A percentile compares a stretch with the other conserved stretches of the same genome.
phyloP scores from a whole-genome alignment of 1,140 invertebrate genomes.

The Pomacea maculata region DNA sequence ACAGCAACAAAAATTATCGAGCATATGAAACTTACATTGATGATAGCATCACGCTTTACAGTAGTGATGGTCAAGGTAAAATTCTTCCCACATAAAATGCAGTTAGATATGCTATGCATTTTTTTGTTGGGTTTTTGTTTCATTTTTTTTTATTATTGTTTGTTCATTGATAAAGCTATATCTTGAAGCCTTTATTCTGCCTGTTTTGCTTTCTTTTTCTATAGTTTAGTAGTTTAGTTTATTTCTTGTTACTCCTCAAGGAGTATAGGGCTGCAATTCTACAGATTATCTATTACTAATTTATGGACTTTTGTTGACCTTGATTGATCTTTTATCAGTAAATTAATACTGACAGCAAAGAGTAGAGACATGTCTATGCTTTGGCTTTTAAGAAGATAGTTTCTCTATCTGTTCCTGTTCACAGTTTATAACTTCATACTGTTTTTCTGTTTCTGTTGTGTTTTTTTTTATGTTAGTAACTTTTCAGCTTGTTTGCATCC shows the following conservation, averaged over 20 bases:
- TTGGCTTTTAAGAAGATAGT: no score
- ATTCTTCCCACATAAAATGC: background rate
- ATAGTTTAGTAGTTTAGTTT: no score
- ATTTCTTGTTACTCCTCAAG: no score
- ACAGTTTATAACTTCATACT: background rate
- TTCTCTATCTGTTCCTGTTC: no score
- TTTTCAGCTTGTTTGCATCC: background rate
- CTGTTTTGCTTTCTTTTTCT: no score
- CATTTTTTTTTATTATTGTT: background rate
- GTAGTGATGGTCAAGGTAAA: background rate
- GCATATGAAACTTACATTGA: constrained; percentile 44
- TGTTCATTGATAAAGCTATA: background rate
- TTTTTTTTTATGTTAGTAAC: background rate
- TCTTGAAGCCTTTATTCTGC: no score
- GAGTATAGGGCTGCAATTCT: no score
- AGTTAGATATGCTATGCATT: background rate
- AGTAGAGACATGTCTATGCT: no score
- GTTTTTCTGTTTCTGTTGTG: background rate
- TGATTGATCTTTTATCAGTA: no score
- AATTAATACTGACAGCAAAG: no score
- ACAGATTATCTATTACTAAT: no score
- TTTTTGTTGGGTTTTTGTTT: background rate
- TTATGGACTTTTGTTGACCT: no score
- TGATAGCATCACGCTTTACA: constrained; percentile 33
- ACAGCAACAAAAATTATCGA: constrained; percentile 39